Percentiles rank a stretch among this genome's conserved stretches.
phyloP scores from a whole-genome alignment of 2,888 invertebrate species.

The Girardia tigrina region DNA sequence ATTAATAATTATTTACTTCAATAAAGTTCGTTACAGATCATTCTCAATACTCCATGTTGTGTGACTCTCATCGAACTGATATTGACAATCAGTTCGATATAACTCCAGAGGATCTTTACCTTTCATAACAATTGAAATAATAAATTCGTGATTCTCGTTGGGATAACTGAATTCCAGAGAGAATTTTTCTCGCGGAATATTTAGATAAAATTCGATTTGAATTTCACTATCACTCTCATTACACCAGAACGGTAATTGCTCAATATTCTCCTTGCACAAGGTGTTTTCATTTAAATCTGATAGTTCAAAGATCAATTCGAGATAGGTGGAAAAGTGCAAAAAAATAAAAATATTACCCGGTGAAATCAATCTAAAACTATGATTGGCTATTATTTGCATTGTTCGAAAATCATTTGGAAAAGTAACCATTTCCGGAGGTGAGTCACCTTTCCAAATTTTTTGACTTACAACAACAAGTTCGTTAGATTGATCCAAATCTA shows the following conservation, averaged over 20 bases:
- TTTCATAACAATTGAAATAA: neutral
- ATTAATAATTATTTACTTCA: neutral
- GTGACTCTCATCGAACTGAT: neutral
- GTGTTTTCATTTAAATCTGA: neutral
- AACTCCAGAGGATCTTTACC: neutral
- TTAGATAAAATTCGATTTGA: neutral
- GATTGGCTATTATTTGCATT: neutral
- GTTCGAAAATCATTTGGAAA: neutral
- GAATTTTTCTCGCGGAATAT: neutral
- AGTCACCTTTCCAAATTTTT: neutral
- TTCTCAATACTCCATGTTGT: neutral
- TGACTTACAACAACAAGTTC: neutral
- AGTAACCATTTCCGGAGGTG: constrained; percentile 2
- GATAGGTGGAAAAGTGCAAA: no score
- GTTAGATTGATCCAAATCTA: neutral
- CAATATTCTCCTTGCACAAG: neutral
- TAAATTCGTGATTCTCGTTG: neutral
- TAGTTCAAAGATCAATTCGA: neutral
- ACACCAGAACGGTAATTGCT: neutral
- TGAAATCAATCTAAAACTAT: neutral
- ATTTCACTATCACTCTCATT: neutral
- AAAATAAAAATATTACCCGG: no score
- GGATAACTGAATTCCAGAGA: neutral
- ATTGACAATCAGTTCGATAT: neutral
- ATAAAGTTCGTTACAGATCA: neutral